Conservation (phyloP, 2,888 invertebrate species). For the Proisotoma minuta region DNA sequence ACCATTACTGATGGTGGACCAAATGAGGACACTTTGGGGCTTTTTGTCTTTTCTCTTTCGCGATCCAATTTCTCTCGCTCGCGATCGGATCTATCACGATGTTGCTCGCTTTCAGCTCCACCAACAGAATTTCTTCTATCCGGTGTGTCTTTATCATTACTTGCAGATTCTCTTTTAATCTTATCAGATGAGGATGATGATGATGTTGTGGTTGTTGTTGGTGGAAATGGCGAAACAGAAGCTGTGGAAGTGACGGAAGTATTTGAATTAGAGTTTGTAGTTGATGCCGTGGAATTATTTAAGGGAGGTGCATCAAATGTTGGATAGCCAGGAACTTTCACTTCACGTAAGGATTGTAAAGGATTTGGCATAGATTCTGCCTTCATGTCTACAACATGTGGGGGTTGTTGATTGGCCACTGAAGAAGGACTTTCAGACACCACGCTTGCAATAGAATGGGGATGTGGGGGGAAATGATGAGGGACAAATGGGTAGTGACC, state of each 20-base stretch:
- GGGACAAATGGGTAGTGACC: slow-evolving; percentile 31
- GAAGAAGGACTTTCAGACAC: slow-evolving; percentile 13
- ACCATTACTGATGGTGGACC: slow-evolving; percentile 36
- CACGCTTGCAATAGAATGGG: slow-evolving; percentile 18
- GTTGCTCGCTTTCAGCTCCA: slow-evolving; percentile 16
- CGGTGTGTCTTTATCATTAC: slow-evolving; percentile 14
- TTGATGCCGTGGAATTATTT: too few relatives aligned
- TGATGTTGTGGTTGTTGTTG: slow-evolving; percentile 23
- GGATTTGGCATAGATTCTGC: slow-evolving; percentile 58
- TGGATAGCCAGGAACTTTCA: slow-evolving; percentile 65
- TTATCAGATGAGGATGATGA: slow-evolving; percentile 22
- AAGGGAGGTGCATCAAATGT: slow-evolving; percentile 41
- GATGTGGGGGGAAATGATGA: slow-evolving; percentile 33
- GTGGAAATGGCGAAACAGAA: slow-evolving; percentile 27
- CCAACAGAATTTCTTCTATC: slow-evolving; percentile 22
- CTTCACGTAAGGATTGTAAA: slow-evolving; percentile 64
- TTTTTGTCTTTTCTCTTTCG: slow-evolving; percentile 31
- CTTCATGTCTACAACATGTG: slow-evolving; percentile 29
- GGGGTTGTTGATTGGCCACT: slow-evolving; percentile 8
- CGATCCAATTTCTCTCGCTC: slow-evolving; percentile 23
- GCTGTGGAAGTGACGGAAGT: slow-evolving; percentile 21
- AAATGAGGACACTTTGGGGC: slow-evolving; percentile 32
- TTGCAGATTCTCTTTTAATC: slow-evolving; percentile 24
- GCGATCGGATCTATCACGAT: slow-evolving; percentile 20
- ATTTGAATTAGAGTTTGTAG: too few relatives aligned